These are phyloP conservation scores for Palloptera scutellata DNA, from an alignment of 2,888 invertebrate species.

Conservation along the genomic window DNA sequence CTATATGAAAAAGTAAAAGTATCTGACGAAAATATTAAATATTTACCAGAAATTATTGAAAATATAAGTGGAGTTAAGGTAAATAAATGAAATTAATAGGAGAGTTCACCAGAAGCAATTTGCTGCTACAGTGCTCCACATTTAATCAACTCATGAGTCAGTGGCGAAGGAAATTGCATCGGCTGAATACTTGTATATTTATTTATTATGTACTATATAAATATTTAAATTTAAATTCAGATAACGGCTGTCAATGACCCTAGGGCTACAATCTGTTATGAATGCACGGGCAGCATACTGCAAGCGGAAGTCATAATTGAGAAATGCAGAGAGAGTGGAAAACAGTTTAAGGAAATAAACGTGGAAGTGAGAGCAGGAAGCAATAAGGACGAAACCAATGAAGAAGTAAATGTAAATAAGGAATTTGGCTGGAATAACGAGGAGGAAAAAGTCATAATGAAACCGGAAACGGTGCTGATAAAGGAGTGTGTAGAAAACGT, in stretches of 20 bases:
- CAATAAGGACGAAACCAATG: too few species aligned
- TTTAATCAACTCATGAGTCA: too few species aligned
- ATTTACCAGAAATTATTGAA: constrained; percentile 17
- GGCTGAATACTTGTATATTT: background rate
- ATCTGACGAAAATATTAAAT: constrained; percentile 1
- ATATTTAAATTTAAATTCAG: background rate
- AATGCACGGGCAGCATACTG: constrained; percentile 20
- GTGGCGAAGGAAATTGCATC: too few species aligned
- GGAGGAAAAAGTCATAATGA: too few species aligned
- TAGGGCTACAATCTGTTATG: constrained; percentile 3
- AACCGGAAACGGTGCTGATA: too few species aligned
- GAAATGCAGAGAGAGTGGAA: constrained; percentile 13
- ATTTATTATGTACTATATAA: background rate
- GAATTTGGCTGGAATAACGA: too few species aligned
- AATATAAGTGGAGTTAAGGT: constrained; percentile 26
- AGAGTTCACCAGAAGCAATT: too few species aligned
- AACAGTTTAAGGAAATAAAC: background rate
- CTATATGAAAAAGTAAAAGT: constrained; percentile 19
- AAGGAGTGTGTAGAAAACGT: too few species aligned
- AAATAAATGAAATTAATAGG: background rate
- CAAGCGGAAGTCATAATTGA: constrained; percentile 19
- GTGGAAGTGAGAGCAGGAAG: background rate
- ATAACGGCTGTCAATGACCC: constrained; percentile 11
- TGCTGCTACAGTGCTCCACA: too few species aligned
- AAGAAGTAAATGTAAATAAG: too few species aligned